Conservation (phyloP, 2,797 vertebrate genomes). For the Esox lucius region DNA sequence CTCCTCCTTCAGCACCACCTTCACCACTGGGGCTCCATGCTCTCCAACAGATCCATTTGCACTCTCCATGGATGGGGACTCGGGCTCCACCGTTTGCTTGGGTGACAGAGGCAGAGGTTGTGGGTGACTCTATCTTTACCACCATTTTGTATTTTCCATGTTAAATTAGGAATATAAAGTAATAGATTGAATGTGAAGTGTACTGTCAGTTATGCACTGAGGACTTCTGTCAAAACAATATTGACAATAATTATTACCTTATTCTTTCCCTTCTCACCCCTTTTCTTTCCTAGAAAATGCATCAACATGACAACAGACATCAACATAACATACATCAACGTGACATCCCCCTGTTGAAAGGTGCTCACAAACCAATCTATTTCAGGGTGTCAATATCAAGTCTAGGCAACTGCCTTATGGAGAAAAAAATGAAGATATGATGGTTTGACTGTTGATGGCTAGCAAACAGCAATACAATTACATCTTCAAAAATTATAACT, state of each 20-base stretch:
- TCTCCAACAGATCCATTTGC: conserved; percentile 15
- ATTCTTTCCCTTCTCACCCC: conserved; percentile 83
- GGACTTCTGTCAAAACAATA: neutral
- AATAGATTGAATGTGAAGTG: neutral
- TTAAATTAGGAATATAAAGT: neutral
- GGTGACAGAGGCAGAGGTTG: neutral
- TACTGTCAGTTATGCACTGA: neutral
- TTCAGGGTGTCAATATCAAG: neutral
- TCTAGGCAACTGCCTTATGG: neutral
- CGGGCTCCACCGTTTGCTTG: conserved; percentile 31
- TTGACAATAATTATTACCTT: conserved; percentile 53
- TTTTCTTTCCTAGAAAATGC: conserved; percentile 87
- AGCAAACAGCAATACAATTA: neutral
- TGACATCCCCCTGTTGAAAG: conserved; percentile 18
- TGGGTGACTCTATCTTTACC: neutral
- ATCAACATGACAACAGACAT: conserved; percentile 17
- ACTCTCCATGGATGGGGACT: conserved; percentile 37
- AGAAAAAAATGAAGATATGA: neutral
- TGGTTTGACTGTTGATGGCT: neutral
- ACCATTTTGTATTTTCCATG: neutral
- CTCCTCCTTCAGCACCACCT: conserved; percentile 55
- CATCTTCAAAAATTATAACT: neutral
- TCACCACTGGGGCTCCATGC: conserved; percentile 31
- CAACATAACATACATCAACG: too few species aligned
- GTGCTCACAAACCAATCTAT: neutral